Percentiles rank a stretch among this genome's conserved stretches.
Conservation (phyloP, 64 coral and sea anemone genomes). For the Montipora capricornis region DNA sequence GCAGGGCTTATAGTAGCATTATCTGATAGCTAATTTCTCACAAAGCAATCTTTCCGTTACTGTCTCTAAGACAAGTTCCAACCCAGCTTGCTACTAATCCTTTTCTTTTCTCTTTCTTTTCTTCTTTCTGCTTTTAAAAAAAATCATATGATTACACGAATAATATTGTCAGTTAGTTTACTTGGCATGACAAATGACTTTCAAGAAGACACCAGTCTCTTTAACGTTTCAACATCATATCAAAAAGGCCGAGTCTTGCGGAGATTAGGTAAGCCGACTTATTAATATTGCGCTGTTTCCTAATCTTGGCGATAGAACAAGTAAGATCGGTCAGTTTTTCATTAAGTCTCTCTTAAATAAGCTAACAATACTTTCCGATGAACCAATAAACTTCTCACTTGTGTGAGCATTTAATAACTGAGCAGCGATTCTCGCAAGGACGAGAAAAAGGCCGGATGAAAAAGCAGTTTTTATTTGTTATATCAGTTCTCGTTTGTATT, state of each 20-base stretch:
- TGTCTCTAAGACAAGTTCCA: background rate
- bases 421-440: background rate
- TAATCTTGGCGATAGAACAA: background rate
- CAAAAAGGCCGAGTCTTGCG: background rate
- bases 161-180: constrained; percentile 17
- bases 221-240: constrained; percentile 27
- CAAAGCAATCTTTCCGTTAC: background rate
- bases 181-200: background rate
- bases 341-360: background rate
- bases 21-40: background rate
- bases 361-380: background rate
- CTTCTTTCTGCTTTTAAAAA: background rate
- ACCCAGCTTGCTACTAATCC: background rate
- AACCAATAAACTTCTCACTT: background rate
- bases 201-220: constrained; percentile 39
- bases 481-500: too few relatives aligned
- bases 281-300: constrained; percentile 10
- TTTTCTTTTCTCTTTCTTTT: background rate
- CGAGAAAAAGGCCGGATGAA: background rate
- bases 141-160: background rate
- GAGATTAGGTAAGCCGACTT: background rate
- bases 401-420: background rate
- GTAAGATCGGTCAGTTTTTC: background rate
- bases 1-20: too few relatives aligned
- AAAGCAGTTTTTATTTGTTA: too few relatives aligned